phyloP scores from a whole-genome alignment of 2,797 vertebrate genomes.

The Rachycentron canadum region DNA sequence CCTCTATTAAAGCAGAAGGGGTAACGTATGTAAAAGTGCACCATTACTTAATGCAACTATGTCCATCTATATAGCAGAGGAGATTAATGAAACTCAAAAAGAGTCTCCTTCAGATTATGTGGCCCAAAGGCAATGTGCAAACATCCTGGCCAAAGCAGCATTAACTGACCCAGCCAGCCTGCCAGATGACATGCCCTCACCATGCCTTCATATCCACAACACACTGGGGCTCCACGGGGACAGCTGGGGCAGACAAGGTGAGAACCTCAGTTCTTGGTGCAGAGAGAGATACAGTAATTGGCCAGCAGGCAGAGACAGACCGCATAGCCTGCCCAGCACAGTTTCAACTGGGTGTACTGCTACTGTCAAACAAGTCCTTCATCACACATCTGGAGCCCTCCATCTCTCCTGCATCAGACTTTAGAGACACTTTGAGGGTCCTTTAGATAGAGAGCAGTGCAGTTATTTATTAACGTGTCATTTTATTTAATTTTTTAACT shows the following conservation, averaged over 20 bases:
- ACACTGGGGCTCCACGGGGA: slow-evolving; percentile 56
- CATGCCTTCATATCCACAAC: slow-evolving; percentile 55
- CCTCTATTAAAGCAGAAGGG: neutral
- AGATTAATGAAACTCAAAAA: slow-evolving; percentile 55
- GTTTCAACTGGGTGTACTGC: slow-evolving; percentile 2
- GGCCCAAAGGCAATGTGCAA: slow-evolving; percentile 45
- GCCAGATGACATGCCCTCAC: slow-evolving; percentile 64
- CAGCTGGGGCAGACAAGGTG: slow-evolving; percentile 69
- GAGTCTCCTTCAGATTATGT: slow-evolving; percentile 38
- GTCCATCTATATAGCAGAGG: slow-evolving; percentile 14
- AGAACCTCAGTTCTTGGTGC: slow-evolving; percentile 41
- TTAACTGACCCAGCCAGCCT: slow-evolving; percentile 44
- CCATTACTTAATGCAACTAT: slow-evolving; percentile 9
- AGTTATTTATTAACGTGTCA: neutral
- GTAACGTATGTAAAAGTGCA: slow-evolving; percentile 9
- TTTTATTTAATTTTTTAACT: neutral
- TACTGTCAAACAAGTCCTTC: slow-evolving; percentile 19
- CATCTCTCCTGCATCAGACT: slow-evolving; percentile 17
- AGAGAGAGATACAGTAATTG: slow-evolving; percentile 64
- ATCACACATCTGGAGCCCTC: slow-evolving; percentile 7
- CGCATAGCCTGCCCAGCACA: slow-evolving; percentile 36
- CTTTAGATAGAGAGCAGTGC: neutral
- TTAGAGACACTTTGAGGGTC: neutral
- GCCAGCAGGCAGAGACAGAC: slow-evolving; percentile 55
- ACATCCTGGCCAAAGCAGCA: slow-evolving; percentile 35